These are phyloP conservation scores for Tridacna gigas DNA, from an alignment of 2,888 invertebrate species.

Conservation along the genomic window DNA sequence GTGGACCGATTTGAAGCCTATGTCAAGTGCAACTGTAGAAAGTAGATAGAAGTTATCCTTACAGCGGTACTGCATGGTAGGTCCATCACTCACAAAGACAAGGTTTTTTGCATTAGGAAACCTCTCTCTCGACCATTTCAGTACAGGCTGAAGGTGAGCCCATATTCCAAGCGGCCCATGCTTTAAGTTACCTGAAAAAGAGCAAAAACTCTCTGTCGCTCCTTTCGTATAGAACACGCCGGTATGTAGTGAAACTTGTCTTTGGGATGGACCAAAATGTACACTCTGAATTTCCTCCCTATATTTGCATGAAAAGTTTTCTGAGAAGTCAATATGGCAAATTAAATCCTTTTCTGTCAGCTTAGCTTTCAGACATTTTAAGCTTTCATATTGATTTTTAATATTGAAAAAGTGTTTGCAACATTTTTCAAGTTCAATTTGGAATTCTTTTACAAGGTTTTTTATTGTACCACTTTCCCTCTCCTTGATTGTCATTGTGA, in stretches of 20 bases:
- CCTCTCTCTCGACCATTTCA: too few relatives aligned
- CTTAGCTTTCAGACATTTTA: slow-evolving; percentile 60
- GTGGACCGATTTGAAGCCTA: too few relatives aligned
- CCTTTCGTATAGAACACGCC: slow-evolving; percentile 77
- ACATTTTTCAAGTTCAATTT: slow-evolving; percentile 28
- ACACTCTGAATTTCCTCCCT: slow-evolving; percentile 81
- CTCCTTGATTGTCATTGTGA: slow-evolving; percentile 33
- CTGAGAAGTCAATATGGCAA: slow-evolving; percentile 81
- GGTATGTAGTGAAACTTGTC: slow-evolving; percentile 82
- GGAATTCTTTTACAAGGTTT: slow-evolving; percentile 29
- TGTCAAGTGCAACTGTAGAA: too few relatives aligned
- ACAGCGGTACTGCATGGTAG: too few relatives aligned
- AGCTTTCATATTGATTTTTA: slow-evolving; percentile 46
- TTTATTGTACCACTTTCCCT: slow-evolving; percentile 32
- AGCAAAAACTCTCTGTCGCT: slow-evolving; percentile 19
- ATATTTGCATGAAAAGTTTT: slow-evolving; percentile 82
- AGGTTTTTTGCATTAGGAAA: too few relatives aligned
- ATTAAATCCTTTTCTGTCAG: slow-evolving; percentile 64
- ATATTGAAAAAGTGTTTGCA: slow-evolving; percentile 61
- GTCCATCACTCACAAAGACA: slow-evolving; percentile 1
- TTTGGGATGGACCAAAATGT: slow-evolving; percentile 74
- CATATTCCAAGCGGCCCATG: slow-evolving; percentile 84
- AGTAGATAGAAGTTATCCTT: too few relatives aligned
- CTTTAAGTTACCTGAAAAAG: slow-evolving; percentile 14
- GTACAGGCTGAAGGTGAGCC: slow-evolving; percentile 82